Conservation (phyloP, 2,113 vertebrate species). For the Platycercus adscitus region DNA sequence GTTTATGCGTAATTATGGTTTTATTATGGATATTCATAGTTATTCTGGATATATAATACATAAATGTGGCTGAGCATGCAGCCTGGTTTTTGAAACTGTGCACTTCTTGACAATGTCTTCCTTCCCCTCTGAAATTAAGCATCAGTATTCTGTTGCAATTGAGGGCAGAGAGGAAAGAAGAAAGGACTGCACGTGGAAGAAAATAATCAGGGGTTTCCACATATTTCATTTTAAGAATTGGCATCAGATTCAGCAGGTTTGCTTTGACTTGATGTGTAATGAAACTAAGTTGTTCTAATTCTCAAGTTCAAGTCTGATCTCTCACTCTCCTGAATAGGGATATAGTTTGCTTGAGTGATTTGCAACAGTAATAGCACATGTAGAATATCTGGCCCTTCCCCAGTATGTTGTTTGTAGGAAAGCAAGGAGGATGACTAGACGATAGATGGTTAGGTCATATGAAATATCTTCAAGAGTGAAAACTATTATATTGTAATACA, state of each 20-base stretch:
- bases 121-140: neutral
- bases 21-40: neutral
- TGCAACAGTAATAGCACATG: neutral
- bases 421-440: neutral
- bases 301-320: neutral
- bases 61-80: accelerated
- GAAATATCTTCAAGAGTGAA: neutral
- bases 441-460: neutral
- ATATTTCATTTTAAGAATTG: neutral
- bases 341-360: neutral
- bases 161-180: neutral
- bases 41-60: neutral
- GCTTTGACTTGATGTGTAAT: neutral
- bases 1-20: neutral
- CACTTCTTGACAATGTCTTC: neutral
- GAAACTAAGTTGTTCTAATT: neutral
- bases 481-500: neutral
- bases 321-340: neutral
- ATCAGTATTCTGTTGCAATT: neutral
- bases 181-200: accelerated
- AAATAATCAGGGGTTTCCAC: neutral
- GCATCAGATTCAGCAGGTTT: neutral
- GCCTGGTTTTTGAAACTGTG: neutral
- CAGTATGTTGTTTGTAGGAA: neutral
- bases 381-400: neutral